These are phyloP conservation scores for Taenaris catops DNA, from an alignment of 2,888 invertebrate species.

Conservation along the genomic window DNA sequence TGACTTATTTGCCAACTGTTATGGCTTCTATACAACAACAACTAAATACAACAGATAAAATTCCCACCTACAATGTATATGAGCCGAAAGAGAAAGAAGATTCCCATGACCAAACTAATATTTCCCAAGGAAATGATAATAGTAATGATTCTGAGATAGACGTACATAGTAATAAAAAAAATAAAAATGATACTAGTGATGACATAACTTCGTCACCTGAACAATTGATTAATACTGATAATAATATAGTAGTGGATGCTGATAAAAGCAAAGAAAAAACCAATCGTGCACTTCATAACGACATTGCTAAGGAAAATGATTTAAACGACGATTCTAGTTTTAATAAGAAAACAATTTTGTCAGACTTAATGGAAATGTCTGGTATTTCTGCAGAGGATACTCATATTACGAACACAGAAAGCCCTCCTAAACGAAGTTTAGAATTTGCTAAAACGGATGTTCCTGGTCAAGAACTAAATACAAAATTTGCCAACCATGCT, in stretches of 20 bases:
- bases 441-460: background rate
- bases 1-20: constrained; percentile 33
- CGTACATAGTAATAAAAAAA: background rate
- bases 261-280: background rate
- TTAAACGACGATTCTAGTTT: constrained; percentile 1
- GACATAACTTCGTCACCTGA: background rate
- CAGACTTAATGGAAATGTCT: constrained; percentile 72
- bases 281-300: background rate
- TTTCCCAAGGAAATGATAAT: background rate
- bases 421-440: constrained; percentile 1
- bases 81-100: too few species aligned
- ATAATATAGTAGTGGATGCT: background rate
- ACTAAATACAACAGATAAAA: constrained; percentile 21
- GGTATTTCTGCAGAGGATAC: constrained; percentile 59
- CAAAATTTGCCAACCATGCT: background rate
- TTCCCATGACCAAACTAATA: background rate
- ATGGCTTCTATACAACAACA: constrained; percentile 36
- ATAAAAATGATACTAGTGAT: background rate
- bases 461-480: background rate
- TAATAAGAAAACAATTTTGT: constrained; percentile 44
- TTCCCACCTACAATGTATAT: background rate
- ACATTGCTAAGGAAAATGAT: background rate
- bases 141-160: constrained; percentile 1
- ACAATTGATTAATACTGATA: background rate
- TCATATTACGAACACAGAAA: constrained; percentile 5